A percentile compares a stretch with the other conserved stretches of the same genome.
Conservation (phyloP, 1,140 invertebrate species). For the Augochlora pura region DNA sequence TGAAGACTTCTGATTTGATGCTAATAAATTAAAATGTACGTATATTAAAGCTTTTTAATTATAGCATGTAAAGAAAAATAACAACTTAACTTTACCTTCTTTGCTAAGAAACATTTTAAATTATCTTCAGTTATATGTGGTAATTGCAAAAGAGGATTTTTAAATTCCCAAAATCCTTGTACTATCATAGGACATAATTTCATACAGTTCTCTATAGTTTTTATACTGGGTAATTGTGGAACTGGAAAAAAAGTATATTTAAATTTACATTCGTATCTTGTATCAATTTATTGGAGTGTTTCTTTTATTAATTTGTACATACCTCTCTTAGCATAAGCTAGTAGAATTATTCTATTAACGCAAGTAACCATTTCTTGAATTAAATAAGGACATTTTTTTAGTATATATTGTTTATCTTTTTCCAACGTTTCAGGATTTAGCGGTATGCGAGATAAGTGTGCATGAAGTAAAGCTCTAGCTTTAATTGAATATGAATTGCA, state of each 20-base stretch:
- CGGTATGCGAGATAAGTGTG: slow-evolving; percentile 92
- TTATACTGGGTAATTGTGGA: slow-evolving; percentile 91
- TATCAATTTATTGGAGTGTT: background rate
- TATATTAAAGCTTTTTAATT: background rate
- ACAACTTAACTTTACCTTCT: slow-evolving; percentile 83
- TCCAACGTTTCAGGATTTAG: slow-evolving; percentile 92
- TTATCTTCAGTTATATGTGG: slow-evolving; percentile 97
- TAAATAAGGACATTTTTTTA: slow-evolving; percentile 96
- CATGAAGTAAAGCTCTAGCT: slow-evolving; percentile 95
- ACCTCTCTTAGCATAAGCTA: slow-evolving; percentile 95
- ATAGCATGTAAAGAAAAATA: background rate
- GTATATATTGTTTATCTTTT: slow-evolving; percentile 91
- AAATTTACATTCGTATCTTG: slow-evolving; percentile 5
- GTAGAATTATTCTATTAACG: slow-evolving; percentile 94
- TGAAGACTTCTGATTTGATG: slow-evolving; percentile 90
- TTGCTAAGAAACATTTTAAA: slow-evolving; percentile 93
- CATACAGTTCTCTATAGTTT: slow-evolving; percentile 99
- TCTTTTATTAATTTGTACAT: slow-evolving; percentile 70
- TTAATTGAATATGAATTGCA: slow-evolving; percentile 98
- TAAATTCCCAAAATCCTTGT: slow-evolving; percentile 97
- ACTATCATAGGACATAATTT: slow-evolving; percentile 98
- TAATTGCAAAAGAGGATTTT: slow-evolving; percentile 95
- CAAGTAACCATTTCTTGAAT: slow-evolving; percentile 99
- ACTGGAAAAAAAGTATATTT: slow-evolving; percentile 81
- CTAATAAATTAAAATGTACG: slow-evolving; percentile 55